A percentile compares a stretch with the other conserved stretches of the same genome.
These are phyloP conservation scores for Salminus brasiliensis DNA, from an alignment of 2,113 vertebrate species.

Conservation along the genomic window DNA sequence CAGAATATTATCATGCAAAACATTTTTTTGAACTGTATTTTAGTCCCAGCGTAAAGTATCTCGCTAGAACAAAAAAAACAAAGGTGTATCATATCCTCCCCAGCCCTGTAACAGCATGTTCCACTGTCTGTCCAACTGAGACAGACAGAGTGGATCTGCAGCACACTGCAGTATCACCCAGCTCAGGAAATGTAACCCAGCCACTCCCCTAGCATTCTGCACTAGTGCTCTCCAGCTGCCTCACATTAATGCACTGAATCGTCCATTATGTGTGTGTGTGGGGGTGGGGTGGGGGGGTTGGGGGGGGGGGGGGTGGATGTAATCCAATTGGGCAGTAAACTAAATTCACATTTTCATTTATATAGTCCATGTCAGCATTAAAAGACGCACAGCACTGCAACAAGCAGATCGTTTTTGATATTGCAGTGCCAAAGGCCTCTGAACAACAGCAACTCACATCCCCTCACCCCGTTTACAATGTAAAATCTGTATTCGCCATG, in stretches of 20 bases:
- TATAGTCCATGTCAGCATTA: background rate
- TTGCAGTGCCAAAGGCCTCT: too few relatives aligned
- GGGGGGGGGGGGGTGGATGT: background rate
- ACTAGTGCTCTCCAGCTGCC: background rate
- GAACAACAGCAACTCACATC: too few relatives aligned
- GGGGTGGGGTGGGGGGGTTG: background rate
- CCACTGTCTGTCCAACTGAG: background rate
- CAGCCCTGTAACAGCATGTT: background rate
- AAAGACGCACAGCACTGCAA: background rate
- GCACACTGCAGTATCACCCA: background rate
- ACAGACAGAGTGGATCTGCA: slow-evolving; percentile 1
- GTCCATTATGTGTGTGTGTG: too few relatives aligned
- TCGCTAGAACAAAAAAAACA: background rate
- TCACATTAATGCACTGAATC: slow-evolving; percentile 2
- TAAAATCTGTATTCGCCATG: too few relatives aligned
- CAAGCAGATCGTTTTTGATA: background rate
- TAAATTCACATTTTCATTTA: background rate
- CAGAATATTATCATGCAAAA: too few relatives aligned
- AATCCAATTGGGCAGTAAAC: background rate
- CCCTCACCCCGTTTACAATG: too few relatives aligned
- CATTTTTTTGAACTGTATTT: too few relatives aligned
- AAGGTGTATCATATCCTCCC: background rate
- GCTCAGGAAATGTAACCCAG: background rate
- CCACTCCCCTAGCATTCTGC: background rate
- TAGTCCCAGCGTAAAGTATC: background rate